These are phyloP conservation scores for Nicator chloris DNA, from an alignment of 2,113 vertebrate genomes.

Conservation along the genomic window DNA sequence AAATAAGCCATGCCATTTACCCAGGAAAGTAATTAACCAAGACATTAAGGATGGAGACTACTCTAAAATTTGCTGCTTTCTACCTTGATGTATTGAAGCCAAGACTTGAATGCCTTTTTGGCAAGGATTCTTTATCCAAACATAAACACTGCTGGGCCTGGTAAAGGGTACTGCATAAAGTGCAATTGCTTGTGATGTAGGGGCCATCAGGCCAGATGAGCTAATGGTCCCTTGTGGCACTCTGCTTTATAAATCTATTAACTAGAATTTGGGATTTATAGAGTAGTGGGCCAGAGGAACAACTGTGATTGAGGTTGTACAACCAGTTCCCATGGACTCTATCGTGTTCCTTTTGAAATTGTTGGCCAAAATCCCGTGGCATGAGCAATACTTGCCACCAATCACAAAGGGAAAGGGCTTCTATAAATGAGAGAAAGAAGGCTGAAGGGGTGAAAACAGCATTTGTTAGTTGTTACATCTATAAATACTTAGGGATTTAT, in stretches of 20 bases:
- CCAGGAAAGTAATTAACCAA: background rate
- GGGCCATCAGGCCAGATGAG: background rate
- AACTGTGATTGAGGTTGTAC: background rate
- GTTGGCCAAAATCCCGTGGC: background rate
- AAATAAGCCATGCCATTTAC: background rate
- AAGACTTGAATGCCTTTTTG: background rate
- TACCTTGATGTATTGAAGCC: background rate
- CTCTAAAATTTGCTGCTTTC: background rate
- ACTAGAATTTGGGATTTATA: conserved; percentile 1
- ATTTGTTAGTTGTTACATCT: background rate
- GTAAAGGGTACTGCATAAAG: background rate
- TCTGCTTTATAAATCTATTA: conserved; percentile 31
- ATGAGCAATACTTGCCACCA: background rate
- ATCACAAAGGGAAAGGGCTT: background rate
- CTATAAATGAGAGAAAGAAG: background rate
- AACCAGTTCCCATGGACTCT: background rate
- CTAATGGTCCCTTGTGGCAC: background rate
- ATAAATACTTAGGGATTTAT: background rate
- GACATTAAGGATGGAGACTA: background rate
- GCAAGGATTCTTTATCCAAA: conserved; percentile 3
- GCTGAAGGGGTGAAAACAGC: background rate
- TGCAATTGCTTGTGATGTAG: background rate
- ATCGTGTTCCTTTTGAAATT: background rate
- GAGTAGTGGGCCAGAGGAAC: background rate
- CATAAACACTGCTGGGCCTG: background rate